Conservation (phyloP, 1,140 invertebrate species). For the Ridgeia piscesae region DNA sequence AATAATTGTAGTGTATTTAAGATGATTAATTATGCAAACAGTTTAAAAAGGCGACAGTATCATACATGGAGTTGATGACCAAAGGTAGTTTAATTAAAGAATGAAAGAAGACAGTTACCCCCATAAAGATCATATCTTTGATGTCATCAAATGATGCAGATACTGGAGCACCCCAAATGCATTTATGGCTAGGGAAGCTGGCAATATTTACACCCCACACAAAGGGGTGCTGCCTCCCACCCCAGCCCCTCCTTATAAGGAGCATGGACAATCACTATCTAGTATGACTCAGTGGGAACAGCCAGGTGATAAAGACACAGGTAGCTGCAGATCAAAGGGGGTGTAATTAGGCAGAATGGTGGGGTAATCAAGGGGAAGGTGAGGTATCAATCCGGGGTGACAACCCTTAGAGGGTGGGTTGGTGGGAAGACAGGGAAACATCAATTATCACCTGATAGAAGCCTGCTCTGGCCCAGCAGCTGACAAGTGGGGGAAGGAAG, state of each 20-base stretch:
- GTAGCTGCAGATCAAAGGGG: neutral
- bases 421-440: neutral
- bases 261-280: neutral
- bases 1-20: too few relatives aligned
- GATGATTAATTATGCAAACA: too few relatives aligned
- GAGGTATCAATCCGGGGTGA: neutral
- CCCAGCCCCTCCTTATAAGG: neutral
- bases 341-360: neutral
- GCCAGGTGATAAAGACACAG: neutral
- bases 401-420: neutral
- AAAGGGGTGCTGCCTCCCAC: neutral
- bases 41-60: neutral
- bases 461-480: neutral
- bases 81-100: neutral
- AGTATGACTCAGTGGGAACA: neutral
- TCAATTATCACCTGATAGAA: conserved; percentile 6
- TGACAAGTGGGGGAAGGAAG: neutral
- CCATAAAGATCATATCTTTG: neutral
- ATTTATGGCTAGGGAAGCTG: neutral
- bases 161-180: neutral
- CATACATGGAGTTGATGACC: neutral
- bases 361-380: neutral
- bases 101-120: neutral
- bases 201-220: neutral
- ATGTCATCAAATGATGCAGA: neutral